Conservation (phyloP, 2,113 vertebrate genomes). For the Daubentonia madagascariensis region DNA sequence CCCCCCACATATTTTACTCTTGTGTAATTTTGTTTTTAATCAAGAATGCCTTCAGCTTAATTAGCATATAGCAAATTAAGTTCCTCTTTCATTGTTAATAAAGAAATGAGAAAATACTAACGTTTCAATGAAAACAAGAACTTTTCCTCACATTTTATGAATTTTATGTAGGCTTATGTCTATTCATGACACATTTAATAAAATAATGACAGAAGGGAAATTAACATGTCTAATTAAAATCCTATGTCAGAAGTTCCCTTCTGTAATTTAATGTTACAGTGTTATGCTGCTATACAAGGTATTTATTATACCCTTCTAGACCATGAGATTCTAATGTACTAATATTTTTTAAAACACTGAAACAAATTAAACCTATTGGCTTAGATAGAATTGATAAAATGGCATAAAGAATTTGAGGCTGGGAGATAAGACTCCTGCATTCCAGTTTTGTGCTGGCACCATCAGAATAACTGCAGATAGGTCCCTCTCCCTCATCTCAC, state of each 20-base stretch:
- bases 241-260: not conserved
- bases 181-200: constrained; percentile 56
- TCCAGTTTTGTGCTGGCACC: not conserved
- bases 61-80: constrained; percentile 74
- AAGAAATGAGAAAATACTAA: constrained; percentile 61
- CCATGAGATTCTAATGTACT: not conserved
- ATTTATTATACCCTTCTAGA: not conserved
- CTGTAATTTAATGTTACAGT: constrained; percentile 19
- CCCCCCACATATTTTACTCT: not conserved
- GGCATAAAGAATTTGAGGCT: not conserved
- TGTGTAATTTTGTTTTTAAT: constrained; percentile 53
- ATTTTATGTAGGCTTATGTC: constrained; percentile 42
- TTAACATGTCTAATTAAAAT: constrained; percentile 65
- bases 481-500: not conserved
- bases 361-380: not conserved
- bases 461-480: not conserved
- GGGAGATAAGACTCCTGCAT: not conserved
- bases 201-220: constrained; percentile 48
- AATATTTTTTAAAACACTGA: not conserved
- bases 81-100: constrained; percentile 61
- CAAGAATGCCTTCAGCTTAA: constrained; percentile 42
- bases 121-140: constrained; percentile 37
- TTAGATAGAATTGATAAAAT: not conserved
- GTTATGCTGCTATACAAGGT: not conserved
- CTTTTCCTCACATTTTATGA: constrained; percentile 28